Evolutionary conservation across 2,888 invertebrate species (phyloP).

Genomic region (Pediacus dermestoides): DNA sequence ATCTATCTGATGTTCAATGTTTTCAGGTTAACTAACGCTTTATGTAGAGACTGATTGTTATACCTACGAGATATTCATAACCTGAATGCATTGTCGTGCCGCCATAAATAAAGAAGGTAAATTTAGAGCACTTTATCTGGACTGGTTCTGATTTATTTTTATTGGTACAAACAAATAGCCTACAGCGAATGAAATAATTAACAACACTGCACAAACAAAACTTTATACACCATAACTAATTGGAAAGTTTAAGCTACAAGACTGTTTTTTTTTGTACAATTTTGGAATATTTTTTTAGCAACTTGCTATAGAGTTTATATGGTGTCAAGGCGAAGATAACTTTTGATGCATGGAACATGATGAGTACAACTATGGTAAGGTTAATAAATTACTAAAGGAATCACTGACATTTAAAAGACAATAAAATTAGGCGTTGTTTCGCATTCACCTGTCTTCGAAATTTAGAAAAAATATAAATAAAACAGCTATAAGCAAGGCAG

Average conservation of each 20-base stretch:
- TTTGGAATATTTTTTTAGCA: too few species aligned
- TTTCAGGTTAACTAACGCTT: constrained; percentile 15
- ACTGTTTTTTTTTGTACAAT: too few species aligned
- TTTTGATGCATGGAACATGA: too few species aligned
- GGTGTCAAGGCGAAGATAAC: too few species aligned
- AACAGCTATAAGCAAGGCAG: too few species aligned
- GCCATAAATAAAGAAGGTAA: constrained; percentile 8
- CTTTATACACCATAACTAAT: constrained; percentile 1
- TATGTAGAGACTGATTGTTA: constrained; percentile 11
- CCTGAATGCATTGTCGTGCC: constrained; percentile 3
- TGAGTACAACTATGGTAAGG: too few species aligned
- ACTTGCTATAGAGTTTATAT: too few species aligned
- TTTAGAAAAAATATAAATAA: too few species aligned
- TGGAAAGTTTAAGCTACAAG: constrained; percentile 2
- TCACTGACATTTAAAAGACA: too few species aligned
- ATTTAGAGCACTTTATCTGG: constrained; percentile 6
- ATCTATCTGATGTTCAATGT: constrained; percentile 14
- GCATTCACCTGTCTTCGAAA: too few species aligned
- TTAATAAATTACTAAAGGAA: too few species aligned
- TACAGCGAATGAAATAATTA: constrained; percentile 7
- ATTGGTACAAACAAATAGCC: constrained; percentile 7
- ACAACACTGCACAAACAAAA: constrained; percentile 5
- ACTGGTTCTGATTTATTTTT: constrained; percentile 11
- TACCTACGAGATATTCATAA: constrained; percentile 10
- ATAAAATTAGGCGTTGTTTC: too few species aligned